A percentile compares a stretch with the other conserved stretches of the same genome.
Evolutionary conservation across 2,113 vertebrate species (phyloP).

Genomic region (Mastomys coucha): DNA sequence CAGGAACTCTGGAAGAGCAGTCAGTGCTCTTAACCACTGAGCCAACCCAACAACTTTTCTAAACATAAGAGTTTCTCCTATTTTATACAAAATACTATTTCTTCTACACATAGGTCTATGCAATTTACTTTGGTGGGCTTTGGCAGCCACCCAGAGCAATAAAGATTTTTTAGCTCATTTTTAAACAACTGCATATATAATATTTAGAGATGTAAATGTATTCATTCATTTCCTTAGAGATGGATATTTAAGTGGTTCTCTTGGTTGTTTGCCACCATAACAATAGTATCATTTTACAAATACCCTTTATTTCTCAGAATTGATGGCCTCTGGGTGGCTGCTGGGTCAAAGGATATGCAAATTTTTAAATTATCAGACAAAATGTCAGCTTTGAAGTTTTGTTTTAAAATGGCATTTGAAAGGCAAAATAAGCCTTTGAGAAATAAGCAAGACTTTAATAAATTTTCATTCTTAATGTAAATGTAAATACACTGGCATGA

Average conservation of each 20-base stretch:
- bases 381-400: conserved; percentile 1
- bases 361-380: neutral
- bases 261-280: neutral
- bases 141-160: neutral
- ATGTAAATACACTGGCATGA: neutral
- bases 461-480: neutral
- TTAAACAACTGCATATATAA: neutral
- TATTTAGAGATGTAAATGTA: conserved; percentile 27
- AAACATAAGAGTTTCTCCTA: neutral
- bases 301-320: conserved; percentile 36
- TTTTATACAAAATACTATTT: conserved; percentile 39
- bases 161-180: conserved; percentile 12
- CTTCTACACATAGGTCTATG: neutral
- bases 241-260: neutral
- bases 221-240: neutral
- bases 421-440: conserved; percentile 20
- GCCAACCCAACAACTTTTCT: neutral
- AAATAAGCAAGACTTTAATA: conserved; percentile 30
- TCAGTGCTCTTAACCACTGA: no score
- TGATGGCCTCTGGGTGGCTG: neutral
- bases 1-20: no score
- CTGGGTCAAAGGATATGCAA: conserved; percentile 5
- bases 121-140: neutral
- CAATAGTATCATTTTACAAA: neutral
- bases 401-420: conserved; percentile 38